These are phyloP conservation scores for Edolisoma coerulescens DNA, from an alignment of 2,113 vertebrate species.

Conservation along the genomic window DNA sequence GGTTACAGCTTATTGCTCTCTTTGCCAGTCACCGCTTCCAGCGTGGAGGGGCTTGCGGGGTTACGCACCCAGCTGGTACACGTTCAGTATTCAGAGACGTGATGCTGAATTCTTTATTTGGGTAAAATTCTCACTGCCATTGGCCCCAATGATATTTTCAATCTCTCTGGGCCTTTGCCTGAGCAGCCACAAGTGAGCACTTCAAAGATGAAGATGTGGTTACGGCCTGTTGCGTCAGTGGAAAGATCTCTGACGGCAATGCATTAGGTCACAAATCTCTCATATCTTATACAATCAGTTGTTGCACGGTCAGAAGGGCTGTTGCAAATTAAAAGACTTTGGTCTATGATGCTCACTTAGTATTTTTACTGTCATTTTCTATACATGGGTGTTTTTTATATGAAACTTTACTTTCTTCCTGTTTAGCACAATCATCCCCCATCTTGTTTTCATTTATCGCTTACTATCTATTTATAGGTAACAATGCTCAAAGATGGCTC, in stretches of 20 bases:
- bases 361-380: not conserved
- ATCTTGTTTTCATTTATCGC: not conserved
- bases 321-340: not conserved
- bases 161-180: not conserved
- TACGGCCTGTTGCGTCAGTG: not conserved
- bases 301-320: not conserved
- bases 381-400: not conserved
- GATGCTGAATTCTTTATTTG: not conserved
- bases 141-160: not conserved
- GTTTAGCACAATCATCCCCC: not conserved
- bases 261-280: not conserved
- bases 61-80: not conserved
- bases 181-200: not conserved
- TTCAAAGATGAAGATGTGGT: not conserved
- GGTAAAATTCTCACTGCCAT: not conserved
- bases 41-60: rapidly evolving
- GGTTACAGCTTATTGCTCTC: not conserved
- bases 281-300: not conserved
- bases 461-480: not conserved
- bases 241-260: not conserved
- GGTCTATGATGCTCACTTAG: not conserved
- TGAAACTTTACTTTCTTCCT: not conserved
- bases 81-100: not conserved
- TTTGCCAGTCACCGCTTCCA: not conserved
- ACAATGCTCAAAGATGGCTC: not conserved